Conservation (phyloP, 2,888 invertebrate species). For the Platycnemis pennipes region DNA sequence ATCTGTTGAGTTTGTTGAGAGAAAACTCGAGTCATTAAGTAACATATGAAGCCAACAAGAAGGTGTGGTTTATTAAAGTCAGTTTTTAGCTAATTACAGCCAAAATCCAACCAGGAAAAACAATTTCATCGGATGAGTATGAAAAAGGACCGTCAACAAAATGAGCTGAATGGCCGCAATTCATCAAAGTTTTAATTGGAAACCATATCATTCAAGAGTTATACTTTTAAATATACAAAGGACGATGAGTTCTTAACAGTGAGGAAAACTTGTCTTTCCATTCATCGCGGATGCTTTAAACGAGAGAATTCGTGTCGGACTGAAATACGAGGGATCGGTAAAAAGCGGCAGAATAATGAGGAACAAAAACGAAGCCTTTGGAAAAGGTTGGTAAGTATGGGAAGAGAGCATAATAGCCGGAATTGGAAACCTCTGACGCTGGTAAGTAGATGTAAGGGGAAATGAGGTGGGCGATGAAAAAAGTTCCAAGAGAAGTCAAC, state of each 20-base stretch:
- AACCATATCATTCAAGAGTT: too few species aligned
- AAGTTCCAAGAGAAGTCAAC: not conserved
- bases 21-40: not conserved
- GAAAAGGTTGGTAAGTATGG: conserved; percentile 15
- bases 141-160: not conserved
- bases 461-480: not conserved
- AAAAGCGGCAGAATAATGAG: not conserved
- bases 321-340: not conserved
- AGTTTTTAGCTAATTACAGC: not conserved
- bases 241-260: not conserved
- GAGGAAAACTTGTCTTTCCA: not conserved
- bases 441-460: not conserved
- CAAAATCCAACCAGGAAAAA: not conserved
- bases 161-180: not conserved
- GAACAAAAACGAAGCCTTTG: not conserved
- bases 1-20: too few species aligned
- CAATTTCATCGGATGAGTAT: not conserved
- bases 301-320: not conserved
- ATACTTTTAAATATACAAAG: too few species aligned
- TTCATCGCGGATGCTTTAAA: not conserved
- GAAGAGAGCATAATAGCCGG: not conserved
- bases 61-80: not conserved
- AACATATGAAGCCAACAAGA: not conserved
- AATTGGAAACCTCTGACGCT: not conserved
- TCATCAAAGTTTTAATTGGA: not conserved